Evolutionary conservation across 2,113 vertebrate species (phyloP).

Genomic region (Echinops telfairi): DNA sequence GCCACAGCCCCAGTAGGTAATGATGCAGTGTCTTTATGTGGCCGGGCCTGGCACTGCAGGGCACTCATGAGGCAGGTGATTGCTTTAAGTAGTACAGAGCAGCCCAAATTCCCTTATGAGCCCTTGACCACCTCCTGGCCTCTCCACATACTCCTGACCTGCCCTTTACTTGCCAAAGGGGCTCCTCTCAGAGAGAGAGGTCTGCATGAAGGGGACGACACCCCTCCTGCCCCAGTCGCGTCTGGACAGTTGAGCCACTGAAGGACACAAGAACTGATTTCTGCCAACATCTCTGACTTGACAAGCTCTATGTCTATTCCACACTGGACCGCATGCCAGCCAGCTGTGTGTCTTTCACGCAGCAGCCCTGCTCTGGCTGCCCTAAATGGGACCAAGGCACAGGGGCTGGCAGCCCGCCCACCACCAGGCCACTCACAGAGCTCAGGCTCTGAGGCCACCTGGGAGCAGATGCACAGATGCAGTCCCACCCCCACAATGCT

Average conservation of each 20-base stretch:
- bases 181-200: no score
- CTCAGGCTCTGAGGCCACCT: neutral
- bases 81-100: no score
- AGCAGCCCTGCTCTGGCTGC: neutral
- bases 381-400: neutral
- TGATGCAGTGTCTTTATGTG: neutral
- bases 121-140: no score
- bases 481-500: neutral
- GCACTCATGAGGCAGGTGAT: neutral
- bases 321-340: neutral
- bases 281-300: neutral
- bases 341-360: neutral
- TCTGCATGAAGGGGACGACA: no score
- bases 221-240: no score
- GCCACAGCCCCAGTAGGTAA: neutral
- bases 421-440: accelerated
- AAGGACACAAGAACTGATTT: neutral
- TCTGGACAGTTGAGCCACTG: neutral
- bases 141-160: no score
- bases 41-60: neutral
- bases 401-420: neutral
- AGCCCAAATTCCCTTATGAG: neutral
- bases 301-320: neutral
- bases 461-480: neutral
- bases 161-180: neutral